Base-by-base conservation (phyloP, 2,113 vertebrate genomes). In the Cricetomys ansorgei region DNA sequence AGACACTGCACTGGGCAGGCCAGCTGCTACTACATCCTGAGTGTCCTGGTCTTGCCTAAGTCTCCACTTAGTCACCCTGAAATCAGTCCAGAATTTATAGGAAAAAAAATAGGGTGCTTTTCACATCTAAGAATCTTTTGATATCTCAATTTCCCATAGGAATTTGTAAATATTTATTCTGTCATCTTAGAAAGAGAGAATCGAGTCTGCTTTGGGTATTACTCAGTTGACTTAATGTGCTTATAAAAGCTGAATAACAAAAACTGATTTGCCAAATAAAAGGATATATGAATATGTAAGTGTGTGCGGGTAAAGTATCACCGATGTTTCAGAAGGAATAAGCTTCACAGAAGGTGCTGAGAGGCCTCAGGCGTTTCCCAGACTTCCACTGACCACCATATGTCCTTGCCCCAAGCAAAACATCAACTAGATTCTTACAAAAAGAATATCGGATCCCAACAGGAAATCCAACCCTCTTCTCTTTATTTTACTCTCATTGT, bases 21-120 rank as follows among this genome's bases (percentile, higher is more conserved):
- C 91, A 89, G 45, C 17, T 65, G 65, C 53, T 67, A 13, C 93
- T 88, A 90, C 88, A 80, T 40, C 50, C 48, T 93, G 64, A 88
- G 64, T 40, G 5, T 8, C 37, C 23, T 65, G 29, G 64, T 84
- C 57, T 65, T 27, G 79, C 69, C 69, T 89, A 75, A 88, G 12
- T 89, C 31, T 76, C 83, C 53, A 73, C 84, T 59, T 92, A 84
- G 43, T 9, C 31, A 80, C 67, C 15, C 25, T 23, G 45, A 91
- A 91, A 62, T 67, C 12, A 53, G 34, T 87, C 1, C 9, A 77
- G 67, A 88, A 86, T 73, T 93, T 57, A n/a, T 25, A 81, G 12
- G 48, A 83, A 50, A 84, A 70, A 45, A 67, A 2, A 3, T n/a
- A 25, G 8, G 29, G 87, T 90, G 29, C 87, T 13, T 67, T 93